These are phyloP conservation scores for Steromphala cineraria DNA, from an alignment of 2,888 invertebrate genomes.

Conservation along the genomic window DNA sequence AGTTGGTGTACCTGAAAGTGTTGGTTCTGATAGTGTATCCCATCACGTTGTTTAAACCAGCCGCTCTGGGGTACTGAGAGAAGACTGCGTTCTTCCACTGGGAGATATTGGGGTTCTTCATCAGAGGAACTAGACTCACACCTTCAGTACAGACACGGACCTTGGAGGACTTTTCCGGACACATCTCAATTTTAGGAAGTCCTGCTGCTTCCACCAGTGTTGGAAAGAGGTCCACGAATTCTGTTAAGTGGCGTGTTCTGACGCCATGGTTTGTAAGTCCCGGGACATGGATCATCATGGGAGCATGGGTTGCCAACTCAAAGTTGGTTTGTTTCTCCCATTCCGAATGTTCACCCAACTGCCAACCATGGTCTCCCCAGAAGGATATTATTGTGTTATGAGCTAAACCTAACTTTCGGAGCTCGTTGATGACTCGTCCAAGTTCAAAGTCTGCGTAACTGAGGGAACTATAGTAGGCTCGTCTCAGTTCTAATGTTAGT, in stretches of 20 bases:
- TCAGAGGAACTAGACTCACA: slow-evolving; percentile 7
- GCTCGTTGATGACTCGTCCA: slow-evolving; percentile 41
- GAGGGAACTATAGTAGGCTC: slow-evolving; percentile 45
- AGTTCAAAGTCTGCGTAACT: slow-evolving; percentile 44
- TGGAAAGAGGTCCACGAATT: slow-evolving; percentile 55
- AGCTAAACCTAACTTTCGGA: slow-evolving; percentile 35
- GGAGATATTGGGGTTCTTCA: background rate
- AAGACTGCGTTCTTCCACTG: slow-evolving; percentile 9
- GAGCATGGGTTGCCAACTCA: slow-evolving; percentile 55
- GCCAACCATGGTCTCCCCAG: slow-evolving; percentile 47
- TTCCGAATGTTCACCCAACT: slow-evolving; percentile 45
- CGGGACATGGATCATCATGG: slow-evolving; percentile 53
- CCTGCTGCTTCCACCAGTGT: slow-evolving; percentile 52
- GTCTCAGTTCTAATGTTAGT: slow-evolving; percentile 34
- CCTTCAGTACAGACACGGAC: background rate
- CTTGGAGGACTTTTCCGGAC: background rate
- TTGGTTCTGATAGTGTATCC: slow-evolving; percentile 10
- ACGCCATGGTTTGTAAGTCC: slow-evolving; percentile 42
- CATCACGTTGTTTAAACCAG: background rate
- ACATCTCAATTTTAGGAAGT: slow-evolving; percentile 12
- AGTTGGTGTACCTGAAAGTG: slow-evolving; percentile 6
- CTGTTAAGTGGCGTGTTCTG: slow-evolving; percentile 38
- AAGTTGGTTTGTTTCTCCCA: slow-evolving; percentile 58
- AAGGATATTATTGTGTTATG: slow-evolving; percentile 48
- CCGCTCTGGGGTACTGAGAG: slow-evolving; percentile 1